These are phyloP conservation scores for Strix uralensis DNA, from an alignment of 2,113 vertebrate genomes.

Conservation along the genomic window DNA sequence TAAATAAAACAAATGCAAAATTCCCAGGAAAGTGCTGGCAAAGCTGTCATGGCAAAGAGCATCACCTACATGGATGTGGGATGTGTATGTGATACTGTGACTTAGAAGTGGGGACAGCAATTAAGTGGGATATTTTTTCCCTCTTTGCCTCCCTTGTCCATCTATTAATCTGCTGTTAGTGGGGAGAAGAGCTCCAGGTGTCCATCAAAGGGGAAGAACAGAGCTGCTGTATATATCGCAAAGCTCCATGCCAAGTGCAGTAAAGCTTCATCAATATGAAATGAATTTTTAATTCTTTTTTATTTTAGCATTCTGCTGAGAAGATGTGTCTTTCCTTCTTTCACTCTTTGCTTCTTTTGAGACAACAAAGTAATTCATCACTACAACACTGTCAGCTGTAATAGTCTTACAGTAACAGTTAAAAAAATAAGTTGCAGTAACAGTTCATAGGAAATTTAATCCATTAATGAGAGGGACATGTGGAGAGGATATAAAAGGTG, in stretches of 20 bases:
- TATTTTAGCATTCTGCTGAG: background rate
- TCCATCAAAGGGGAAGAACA: background rate
- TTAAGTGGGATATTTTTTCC: background rate
- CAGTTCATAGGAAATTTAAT: background rate
- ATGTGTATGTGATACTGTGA: background rate
- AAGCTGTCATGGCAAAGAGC: background rate
- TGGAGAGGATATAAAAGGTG: background rate
- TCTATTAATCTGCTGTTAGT: background rate
- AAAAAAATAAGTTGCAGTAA: background rate
- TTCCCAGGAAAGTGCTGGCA: background rate
- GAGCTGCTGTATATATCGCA: background rate
- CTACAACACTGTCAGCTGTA: background rate
- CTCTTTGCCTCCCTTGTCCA: background rate
- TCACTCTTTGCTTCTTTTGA: background rate
- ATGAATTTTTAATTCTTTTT: background rate
- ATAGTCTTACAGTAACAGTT: background rate
- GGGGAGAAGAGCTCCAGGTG: background rate
- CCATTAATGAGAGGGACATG: background rate
- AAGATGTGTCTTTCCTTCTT: background rate
- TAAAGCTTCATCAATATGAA: background rate
- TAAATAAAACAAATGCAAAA: background rate
- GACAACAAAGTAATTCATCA: background rate
- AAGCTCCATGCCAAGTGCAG: background rate
- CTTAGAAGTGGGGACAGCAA: background rate
- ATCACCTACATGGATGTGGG: background rate